Evolutionary conservation across 1,140 invertebrate species (phyloP), one percentile per base, ranked within the genome.

Genomic region (Battus philenor): DNA sequence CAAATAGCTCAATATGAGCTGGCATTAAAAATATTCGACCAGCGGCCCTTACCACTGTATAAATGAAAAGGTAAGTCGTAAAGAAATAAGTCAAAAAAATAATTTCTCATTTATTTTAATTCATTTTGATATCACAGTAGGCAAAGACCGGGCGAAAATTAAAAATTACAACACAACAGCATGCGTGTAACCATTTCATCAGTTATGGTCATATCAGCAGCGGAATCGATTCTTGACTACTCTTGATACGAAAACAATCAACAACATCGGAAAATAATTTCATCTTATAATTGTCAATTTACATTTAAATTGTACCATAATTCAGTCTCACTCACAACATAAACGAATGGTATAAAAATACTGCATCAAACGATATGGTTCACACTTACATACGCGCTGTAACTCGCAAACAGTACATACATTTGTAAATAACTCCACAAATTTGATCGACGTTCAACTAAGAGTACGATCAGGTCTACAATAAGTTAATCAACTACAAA

Each of bases 1-100:
- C 76, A 82, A 78, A 74, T 64, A 60, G 78, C 81, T 85, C 81
- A 85, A 85, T 82, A 85, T 81, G 81, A 85, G 81, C 78, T 82
- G 82, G 78, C 59, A 67, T 29, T 16, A 24, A n/a, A 59, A 68
- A 80, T 79, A 79, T 64, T 81, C 75, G 65, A 65, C 76, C 70
- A 16, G 24, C 66, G 67, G 73, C 64, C 78, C 64, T 62, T 72
- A 52, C 69, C 54, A 69, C 65, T 69, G 65, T 65, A 39, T 76
- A 70, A 75, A 71, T 70, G 60, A 75, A 59, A 68, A 75, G 64
- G 66, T n/a, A 33, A 8, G 64, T 50, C 54, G 38, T 39, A 57
- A 69, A 69, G 61, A 64, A 46, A 65, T 68, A 73, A 77, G 12
- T 30, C 12, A 5, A 30, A 30, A 30, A 30, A 50, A 70, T 63